Conservation (phyloP, 2,113 vertebrate species). For the Micronycteris hirsuta region DNA sequence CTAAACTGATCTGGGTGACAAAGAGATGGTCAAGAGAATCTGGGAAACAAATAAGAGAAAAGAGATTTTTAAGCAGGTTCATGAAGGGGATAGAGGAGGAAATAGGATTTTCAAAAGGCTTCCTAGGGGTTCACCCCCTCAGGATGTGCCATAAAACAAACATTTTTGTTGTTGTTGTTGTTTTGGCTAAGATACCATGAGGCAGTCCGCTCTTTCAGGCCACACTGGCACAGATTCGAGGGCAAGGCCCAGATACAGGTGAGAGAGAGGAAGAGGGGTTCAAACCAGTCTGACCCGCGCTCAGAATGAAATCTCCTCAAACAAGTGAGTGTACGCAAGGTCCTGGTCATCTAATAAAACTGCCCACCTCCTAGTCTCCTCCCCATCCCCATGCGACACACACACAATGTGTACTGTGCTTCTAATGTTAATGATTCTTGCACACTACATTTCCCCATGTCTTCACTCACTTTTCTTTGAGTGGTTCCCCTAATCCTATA, state of each 20-base stretch:
- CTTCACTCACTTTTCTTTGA: not conserved
- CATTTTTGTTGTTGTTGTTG: not conserved
- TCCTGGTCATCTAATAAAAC: not conserved
- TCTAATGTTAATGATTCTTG: not conserved
- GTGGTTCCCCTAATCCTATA: not conserved
- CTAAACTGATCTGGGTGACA: not conserved
- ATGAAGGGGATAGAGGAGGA: not conserved
- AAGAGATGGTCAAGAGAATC: not conserved
- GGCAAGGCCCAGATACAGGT: not conserved
- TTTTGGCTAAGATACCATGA: not conserved
- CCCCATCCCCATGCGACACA: not conserved
- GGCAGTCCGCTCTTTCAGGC: not conserved
- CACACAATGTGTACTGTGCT: not conserved
- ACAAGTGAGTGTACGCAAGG: not conserved
- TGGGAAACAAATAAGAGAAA: not conserved
- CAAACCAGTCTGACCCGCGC: not conserved
- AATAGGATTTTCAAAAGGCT: not conserved
- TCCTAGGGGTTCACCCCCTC: not conserved
- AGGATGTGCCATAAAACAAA: not conserved
- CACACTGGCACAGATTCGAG: not conserved
- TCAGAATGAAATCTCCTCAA: not conserved
- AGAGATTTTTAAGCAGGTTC: not conserved
- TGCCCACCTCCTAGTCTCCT: not conserved
- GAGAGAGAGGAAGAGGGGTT: not conserved
- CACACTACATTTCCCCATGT: not conserved